phyloP scores from a whole-genome alignment of 2,888 invertebrate genomes.

The Cecidostiba fungosa region DNA sequence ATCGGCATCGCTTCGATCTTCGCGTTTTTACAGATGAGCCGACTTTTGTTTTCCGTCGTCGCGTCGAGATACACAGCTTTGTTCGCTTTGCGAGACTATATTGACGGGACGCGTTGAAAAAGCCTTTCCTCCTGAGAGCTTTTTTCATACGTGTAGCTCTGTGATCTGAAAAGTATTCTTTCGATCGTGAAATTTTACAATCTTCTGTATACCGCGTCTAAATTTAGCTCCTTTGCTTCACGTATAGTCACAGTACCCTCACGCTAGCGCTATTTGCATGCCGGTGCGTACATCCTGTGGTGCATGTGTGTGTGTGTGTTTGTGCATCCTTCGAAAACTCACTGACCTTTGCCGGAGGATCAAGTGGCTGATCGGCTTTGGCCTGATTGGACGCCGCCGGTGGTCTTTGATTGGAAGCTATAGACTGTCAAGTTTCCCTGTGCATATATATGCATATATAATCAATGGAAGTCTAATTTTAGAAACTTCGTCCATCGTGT shows the following conservation, averaged over 20 bases:
- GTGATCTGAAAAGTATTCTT: background rate
- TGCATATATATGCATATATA: no score
- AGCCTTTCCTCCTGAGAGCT: no score
- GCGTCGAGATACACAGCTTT: background rate
- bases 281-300: background rate
- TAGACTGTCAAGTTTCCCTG: background rate
- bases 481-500: no score
- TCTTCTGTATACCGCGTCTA: slow-evolving; percentile 7
- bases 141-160: no score
- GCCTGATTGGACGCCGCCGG: background rate
- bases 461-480: no score
- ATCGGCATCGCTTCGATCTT: background rate
- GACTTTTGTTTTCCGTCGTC: background rate
- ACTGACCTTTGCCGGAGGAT: background rate
- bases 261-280: background rate
- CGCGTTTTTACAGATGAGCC: background rate
- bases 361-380: background rate
- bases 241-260: background rate
- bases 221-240: slow-evolving; percentile 36
- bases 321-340: slow-evolving; percentile 1
- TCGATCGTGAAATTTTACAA: background rate
- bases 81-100: background rate
- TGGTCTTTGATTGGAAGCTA: background rate
- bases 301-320: background rate
- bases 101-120: background rate